phyloP scores from a whole-genome alignment of 2,113 vertebrate species.

The Andinoacara biseriatus region DNA sequence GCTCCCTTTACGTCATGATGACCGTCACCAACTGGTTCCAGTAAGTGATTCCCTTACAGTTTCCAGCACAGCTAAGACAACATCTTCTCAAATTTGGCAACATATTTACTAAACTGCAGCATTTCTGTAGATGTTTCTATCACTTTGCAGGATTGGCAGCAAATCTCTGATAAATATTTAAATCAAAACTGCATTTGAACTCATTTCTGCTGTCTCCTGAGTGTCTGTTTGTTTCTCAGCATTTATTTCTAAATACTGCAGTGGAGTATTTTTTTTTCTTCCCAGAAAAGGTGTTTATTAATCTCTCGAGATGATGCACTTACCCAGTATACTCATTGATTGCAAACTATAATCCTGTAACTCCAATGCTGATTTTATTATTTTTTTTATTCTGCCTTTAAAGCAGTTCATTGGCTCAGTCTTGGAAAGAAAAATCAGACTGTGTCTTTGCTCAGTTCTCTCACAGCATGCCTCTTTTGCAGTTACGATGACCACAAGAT shows the following conservation, averaged over 20 bases:
- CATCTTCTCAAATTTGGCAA: not conserved
- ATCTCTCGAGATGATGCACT: not conserved
- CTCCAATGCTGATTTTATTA: not conserved
- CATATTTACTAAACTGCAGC: not conserved
- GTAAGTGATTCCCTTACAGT: constrained; percentile 80
- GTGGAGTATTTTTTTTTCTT: not conserved
- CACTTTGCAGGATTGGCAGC: not conserved
- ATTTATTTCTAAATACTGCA: not conserved
- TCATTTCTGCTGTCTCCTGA: not conserved
- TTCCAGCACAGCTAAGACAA: not conserved
- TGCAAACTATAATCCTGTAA: no score
- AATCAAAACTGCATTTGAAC: not conserved
- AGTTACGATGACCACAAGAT: constrained; percentile 91
- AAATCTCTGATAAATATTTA: not conserved
- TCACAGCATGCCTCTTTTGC: constrained; percentile 29
- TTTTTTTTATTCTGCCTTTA: not conserved
- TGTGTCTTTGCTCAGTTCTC: not conserved
- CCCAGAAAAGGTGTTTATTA: not conserved
- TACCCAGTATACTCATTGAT: no score
- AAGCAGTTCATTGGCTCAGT: not conserved
- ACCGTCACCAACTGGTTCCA: constrained; percentile 98
- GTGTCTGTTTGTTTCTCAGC: not conserved
- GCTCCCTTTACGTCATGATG: constrained; percentile 98
- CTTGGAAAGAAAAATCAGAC: not conserved
- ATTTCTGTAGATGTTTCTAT: not conserved